Evolutionary conservation across 23 tunicate species (phyloP), one percentile per base, ranked within the genome.

Genomic region (Ciona savignyi): DNA sequence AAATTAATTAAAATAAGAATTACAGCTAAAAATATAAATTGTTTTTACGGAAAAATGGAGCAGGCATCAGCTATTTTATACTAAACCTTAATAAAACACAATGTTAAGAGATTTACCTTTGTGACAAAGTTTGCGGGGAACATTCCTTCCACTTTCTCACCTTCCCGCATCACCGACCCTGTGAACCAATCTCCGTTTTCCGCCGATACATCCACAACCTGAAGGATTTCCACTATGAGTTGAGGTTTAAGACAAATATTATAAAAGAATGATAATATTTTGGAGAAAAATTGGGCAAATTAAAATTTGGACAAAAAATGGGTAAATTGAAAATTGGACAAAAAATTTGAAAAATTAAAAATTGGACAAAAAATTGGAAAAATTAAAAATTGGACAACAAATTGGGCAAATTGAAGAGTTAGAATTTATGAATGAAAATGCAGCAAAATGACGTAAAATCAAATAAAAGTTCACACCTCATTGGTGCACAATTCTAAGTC

Each of bases 51-150:
- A n/a, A n/a, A n/a, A n/a, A n/a, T n/a, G n/a, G n/a, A n/a, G n/a
- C n/a, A n/a, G n/a, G n/a, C n/a, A n/a, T n/a, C n/a, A n/a, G n/a
- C n/a, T n/a, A 51, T 51, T 51, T 51, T 51, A 19, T 51, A 19
- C 21, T 19, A 20, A 19, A 21, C 21, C 62, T 19, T 19, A 51
- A 51, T 19, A 51, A 19, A 51, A 19, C 21, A 51, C n/a, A n/a
- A n/a, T 51, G 21, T 19, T 19, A 51, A 51, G 21, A 51, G n/a
- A n/a, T 42, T 74, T 25, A 85, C 95, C 66, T 75, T 78, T 34
- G 75, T 75, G 27, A 94, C 99, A 72, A 71, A 87, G 74, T 77
- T 87, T 48, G 99, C 85, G 32, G 99, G 99, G 68, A 94, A 94
- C 1, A 62, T 70, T 48, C 99, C 99, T 70, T 70, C 86, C 23